Evolutionary conservation across 2,113 vertebrate species (phyloP).

Genomic region (Cyphomyrus plagiostoma): DNA sequence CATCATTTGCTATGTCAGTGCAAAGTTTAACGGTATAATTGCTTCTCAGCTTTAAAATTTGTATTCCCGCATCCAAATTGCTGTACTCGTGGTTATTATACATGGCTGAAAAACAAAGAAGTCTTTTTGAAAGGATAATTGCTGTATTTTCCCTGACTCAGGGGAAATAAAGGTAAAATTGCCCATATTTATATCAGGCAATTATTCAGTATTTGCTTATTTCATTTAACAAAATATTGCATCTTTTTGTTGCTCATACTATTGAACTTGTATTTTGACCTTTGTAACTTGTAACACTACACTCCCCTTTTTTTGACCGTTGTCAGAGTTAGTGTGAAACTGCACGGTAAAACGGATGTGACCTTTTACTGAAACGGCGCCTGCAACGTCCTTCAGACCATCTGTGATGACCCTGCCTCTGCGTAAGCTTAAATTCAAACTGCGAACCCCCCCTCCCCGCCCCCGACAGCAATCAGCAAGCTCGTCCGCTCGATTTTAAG

Average conservation of each 20-base stretch:
- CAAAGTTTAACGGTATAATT: background rate
- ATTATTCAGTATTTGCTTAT: background rate
- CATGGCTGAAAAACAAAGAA: background rate
- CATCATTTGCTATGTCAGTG: background rate
- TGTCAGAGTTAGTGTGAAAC: background rate
- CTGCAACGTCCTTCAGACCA: background rate
- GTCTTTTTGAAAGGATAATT: constrained; percentile 12
- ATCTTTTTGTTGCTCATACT: background rate
- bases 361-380: background rate
- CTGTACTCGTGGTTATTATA: background rate
- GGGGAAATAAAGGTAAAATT: background rate
- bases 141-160: background rate
- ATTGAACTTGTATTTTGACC: background rate
- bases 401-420: background rate
- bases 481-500: background rate
- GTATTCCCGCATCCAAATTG: background rate
- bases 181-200: background rate
- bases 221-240: background rate
- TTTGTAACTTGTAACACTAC: background rate
- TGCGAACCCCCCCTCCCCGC: too few relatives aligned
- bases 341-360: background rate
- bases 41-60: background rate
- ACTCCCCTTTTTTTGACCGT: background rate
- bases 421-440: background rate
- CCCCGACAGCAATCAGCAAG: background rate